phyloP scores from a whole-genome alignment of 2,113 vertebrate species.

The Podiceps cristatus region DNA sequence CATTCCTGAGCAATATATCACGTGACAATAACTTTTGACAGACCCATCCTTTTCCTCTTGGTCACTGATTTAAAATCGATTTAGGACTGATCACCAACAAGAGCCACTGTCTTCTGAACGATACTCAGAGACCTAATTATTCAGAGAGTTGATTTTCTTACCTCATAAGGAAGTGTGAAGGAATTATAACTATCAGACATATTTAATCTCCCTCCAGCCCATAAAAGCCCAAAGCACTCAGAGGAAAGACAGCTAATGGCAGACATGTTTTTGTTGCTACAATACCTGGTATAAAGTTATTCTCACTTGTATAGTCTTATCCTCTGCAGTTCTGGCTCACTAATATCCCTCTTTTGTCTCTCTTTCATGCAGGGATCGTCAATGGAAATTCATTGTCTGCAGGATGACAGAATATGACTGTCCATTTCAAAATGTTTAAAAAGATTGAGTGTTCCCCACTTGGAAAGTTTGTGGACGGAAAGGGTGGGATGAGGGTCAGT shows the following conservation, averaged over 20 bases:
- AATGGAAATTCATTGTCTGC: conserved; percentile 98
- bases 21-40: background rate
- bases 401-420: conserved; percentile 96
- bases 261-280: background rate
- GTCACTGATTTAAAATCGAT: background rate
- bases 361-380: conserved; percentile 88
- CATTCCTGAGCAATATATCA: background rate
- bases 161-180: background rate
- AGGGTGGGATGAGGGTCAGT: background rate
- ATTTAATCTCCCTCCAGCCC: background rate
- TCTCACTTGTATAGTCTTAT: background rate
- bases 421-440: conserved; percentile 88
- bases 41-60: background rate
- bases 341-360: background rate
- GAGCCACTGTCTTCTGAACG: background rate
- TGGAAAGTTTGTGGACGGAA: background rate
- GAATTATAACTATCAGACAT: background rate
- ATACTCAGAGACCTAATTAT: background rate
- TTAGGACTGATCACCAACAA: background rate
- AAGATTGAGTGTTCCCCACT: background rate
- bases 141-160: background rate
- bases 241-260: background rate
- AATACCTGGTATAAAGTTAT: background rate
- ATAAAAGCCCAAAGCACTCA: background rate
- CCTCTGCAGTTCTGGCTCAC: background rate